Evolutionary conservation across 2,113 vertebrate genomes (phyloP), one percentile per base, ranked within the genome.

Genomic region (Dascyllus trimaculatus): DNA sequence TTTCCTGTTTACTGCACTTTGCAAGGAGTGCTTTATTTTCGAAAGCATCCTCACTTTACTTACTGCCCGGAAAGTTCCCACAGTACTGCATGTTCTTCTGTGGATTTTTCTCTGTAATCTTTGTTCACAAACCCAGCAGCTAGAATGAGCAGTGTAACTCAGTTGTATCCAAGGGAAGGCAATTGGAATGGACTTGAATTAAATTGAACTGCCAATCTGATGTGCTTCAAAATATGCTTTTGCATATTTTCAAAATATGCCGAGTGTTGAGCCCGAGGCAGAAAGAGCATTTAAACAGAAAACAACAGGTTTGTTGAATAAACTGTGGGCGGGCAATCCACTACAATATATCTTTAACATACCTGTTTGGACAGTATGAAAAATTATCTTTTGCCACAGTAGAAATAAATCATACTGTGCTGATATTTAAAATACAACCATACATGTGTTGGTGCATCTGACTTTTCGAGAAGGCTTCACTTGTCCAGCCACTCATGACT

Each of bases 291-390:
- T 53, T 29, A 4, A 25, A 38, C 53, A 24, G 2, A 38, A 70
- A 45, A 9, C 32, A 70, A 35, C 58, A 71, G 57, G 13, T 51
- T 62, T 64, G 6, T 32, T 72, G 38, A 29, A 51, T 75, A 72
- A 62, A 63, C 7, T 22, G 73, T 17, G 66, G 48, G 24, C 29
- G 54, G 72, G 61, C 46, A 71, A 19, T 49, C 18, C 45, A 54
- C 14, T 19, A 46, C 46, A 76, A 29, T 21, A 15, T 21, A 70
- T 52, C 35, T 58, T 51, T 64, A 32, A 70, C 59, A 49, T 18
- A 18, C 22, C 54, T 51, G 60, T 22, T 71, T 76, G 53, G 14
- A 51, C 29, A 60, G 24, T 35, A n/a, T 2, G 57, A 51, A 40
- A 68, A 67, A 54, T 68, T 15, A 22, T 35, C 1, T n/a, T 48